Base-by-base conservation (phyloP, 2,888 invertebrate genomes). In the Conistra vaccinii region DNA sequence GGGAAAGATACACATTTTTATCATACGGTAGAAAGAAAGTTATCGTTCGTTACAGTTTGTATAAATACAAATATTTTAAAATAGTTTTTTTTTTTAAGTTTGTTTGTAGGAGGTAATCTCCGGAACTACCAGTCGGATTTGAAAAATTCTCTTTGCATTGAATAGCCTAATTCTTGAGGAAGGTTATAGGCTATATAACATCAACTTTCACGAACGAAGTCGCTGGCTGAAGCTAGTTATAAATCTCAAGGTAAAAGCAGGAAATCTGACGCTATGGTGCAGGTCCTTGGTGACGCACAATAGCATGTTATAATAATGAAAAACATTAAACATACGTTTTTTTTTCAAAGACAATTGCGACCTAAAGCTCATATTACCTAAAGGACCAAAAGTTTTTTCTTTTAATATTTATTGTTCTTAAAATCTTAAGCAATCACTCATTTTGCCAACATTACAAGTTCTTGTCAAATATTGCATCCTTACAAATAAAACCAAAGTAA, bases 391-490 rank as follows among this genome's bases (percentile, higher is more conserved):
- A 0, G 7, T 7, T 51, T 55, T 26, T 5, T 26, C n/a, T 55
- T 29, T 12, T 4, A n/a, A 55, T 55, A 57, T 57, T 5, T 26
- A 6, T n/a, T 76, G 55, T 69, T 60, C 42, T 45, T 60, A 76
- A 60, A 70, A 61, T 39, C 9, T 3, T 29, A 45, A 26, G 12
- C 23, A 32, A 3, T 7, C 20, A 48, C 9, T 17, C 32, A 62
- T 66, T 78, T 78, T 23, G 55, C 26, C 32, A 66, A 66, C n/a
- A 62, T 62, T 69, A 71, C 68, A 66, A 80, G 71, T 76, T 65
- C 71, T 72, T 68, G 53, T 45, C 65, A 80, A 80, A 80, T 48
- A 75, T 71, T 61, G 61, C 10, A 57, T 69, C 63, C 61, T 61
- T 32, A 48, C 57, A 73, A 76, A 73, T 67, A 58, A 58, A 48